Evolutionary conservation across 2,797 vertebrate genomes (phyloP), one percentile per base, ranked within the genome.

Genomic region (Limnodromus scolopaceus): DNA sequence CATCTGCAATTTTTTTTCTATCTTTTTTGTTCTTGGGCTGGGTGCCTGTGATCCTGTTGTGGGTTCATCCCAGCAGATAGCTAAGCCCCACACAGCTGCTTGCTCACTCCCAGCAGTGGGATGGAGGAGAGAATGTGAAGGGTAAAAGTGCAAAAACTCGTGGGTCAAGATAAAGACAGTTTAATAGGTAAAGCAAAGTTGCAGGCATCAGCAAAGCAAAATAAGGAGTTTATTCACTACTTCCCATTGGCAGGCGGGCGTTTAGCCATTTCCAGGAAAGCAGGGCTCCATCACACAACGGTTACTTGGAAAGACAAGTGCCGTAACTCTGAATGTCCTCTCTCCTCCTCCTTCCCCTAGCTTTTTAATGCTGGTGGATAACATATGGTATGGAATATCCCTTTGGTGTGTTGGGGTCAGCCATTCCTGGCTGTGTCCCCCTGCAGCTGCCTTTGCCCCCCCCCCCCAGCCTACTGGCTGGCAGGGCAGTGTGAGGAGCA

Each of bases 221-320:
- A 32, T 5, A 18, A 68, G 78, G 30, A 82, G 49, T 69, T 64
- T 1, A 28, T 64, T 63, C 23, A 7, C 27, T 24, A 0, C 32
- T 89, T 76, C 70, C 34, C 30, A 16, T 39, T 0, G 0, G 22
- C 48, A 53, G 46, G 46, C 6, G 18, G 22, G 45, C n/a, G 19
- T 45, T 32, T 10, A 53, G 53, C 53, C n/a, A 27, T 6, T 8
- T 36, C 3, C 25, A 55, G 55, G 78, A 60, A 16, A 54, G 48
- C 43, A 28, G 49, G 49, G 16, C 27, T 28, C 49, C 27, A 51
- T 51, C 49, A 24, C 2, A 0, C 0, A n/a, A n/a, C 0, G 1
- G 16, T 65, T 14, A 45, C 27, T n/a, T 66, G n/a, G 54, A 39
- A 68, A 81, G 68, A 43, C 51, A 66, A 81, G 51, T 1, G 2